Evolutionary conservation across 2,113 vertebrate species (phyloP), one percentile per base, ranked within the genome.

Genomic region (Seriola aureovittata): DNA sequence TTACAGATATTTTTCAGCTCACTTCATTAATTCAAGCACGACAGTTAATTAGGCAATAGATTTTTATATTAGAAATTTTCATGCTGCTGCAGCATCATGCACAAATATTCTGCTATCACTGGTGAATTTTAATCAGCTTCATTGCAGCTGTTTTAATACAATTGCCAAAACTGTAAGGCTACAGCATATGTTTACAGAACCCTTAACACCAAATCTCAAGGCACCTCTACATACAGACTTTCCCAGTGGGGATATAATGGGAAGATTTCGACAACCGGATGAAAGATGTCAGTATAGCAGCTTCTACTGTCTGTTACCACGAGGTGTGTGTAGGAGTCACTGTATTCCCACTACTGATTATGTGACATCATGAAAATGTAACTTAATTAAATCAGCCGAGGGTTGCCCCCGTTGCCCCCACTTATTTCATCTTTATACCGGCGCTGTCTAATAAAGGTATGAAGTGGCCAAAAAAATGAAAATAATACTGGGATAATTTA

Each of bases 31-130:
- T 92, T 88, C 85, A 81, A 81, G 80, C 85, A 84, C 71, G 55
- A 71, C 70, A 86, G 82, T 90, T 91, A 93, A 93, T 91, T 89
- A 93, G 90, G 86, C 81, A 67, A 87, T 86, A 79, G 75, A 89
- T 91, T 88, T 91, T 90, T 86, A 84, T 86, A 88, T 86, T 77
- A 72, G 80, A 88, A 81, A 83, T 65, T 85, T 86, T 84, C 80
- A 70, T 80, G 76, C 85, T 76, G 85, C 88, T 85, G 90, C 86
- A 73, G 84, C 66, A 70, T 83, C 77, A 77, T 63, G 66, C 84
- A 83, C 88, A 84, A 72, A 87, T 89, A 80, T 91, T 87, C 85
- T 79, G 70, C 73, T 65, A 75, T 84, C 82, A 68, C 76, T 84
- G 81, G 78, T 91, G 89, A 91, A 91, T 94, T 87, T 85, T 85